Percentiles rank a stretch among this genome's conserved stretches.
Conservation (phyloP, 2,113 vertebrate genomes). For the Apteryx owenii region DNA sequence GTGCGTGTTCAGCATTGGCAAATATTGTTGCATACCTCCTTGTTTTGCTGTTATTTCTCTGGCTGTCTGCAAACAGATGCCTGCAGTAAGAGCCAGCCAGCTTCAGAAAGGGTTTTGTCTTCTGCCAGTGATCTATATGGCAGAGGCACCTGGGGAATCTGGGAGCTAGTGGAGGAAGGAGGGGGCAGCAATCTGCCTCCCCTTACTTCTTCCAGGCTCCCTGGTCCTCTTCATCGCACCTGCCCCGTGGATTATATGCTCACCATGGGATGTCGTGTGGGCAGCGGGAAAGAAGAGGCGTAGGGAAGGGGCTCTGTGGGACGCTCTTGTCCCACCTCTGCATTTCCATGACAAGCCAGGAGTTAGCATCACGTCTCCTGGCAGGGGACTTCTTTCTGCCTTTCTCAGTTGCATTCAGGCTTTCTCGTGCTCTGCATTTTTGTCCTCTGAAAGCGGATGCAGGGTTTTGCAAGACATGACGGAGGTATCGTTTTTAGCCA, state of each 20-base stretch:
- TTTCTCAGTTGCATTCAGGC: too few species aligned
- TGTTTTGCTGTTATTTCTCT: neutral
- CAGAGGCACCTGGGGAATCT: neutral
- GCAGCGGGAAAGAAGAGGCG: neutral
- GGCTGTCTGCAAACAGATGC: neutral
- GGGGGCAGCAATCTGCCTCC: neutral
- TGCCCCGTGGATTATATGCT: rapidly evolving
- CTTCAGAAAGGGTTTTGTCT: neutral
- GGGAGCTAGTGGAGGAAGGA: neutral
- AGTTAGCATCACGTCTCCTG: neutral
- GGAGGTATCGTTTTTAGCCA: neutral
- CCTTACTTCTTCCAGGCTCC: neutral
- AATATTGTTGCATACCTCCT: neutral
- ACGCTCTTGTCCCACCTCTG: neutral
- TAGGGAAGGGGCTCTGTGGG: neutral
- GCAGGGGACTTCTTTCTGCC: too few species aligned
- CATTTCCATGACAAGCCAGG: neutral
- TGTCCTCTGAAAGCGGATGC: too few species aligned
- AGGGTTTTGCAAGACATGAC: neutral
- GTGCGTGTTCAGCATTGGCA: neutral
- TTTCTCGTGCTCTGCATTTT: too few species aligned
- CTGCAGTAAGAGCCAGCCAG: neutral
- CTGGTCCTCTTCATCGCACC: neutral
- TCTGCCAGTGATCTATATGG: neutral
- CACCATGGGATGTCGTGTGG: rapidly evolving